Base-by-base conservation (phyloP, 2,113 vertebrate species). In the Salvelinus namaycush region DNA sequence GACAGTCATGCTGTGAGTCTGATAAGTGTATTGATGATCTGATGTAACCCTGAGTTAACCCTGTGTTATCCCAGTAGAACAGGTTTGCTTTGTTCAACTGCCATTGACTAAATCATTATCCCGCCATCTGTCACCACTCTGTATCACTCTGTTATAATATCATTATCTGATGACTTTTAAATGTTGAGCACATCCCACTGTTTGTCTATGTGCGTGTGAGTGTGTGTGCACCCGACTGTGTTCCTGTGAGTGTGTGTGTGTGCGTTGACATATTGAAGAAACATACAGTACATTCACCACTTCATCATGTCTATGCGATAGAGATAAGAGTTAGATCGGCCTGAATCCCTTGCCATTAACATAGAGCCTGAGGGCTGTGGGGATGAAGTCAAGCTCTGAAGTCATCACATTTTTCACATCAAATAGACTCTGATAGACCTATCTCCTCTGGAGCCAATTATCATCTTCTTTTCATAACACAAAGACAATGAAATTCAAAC, bases 91-190 rank as follows among this genome's bases (percentile, higher is more conserved):
- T 22, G 81, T 79, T 71, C 80, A 54, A 74, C 59, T 76, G 68
- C 80, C 89, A 89, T 88, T 75, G 86, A 90, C 76, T 59, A 8
- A 87, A 68, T 86, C 76, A 77, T 89, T 84, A 84, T 14, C 64
- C 24, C 57, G 9, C 74, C 76, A 54, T 51, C 24, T 68, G 73
- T 16, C n/a, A 18, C 14, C 18, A 70, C 39, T 48, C 70, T 3
- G 6, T 62, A 29, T 31, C 76, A 29, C 66, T 2, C 51, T 70
- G 51, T 87, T 89, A 91, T 91, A 84, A 70, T 14, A 4, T 59
- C 18, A 4, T 62, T 81, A 68, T 88, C 82, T 75, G 85, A 85
- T 85, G 76, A 76, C 79, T 88, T 90, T 88, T 81, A 83, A 85
- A 87, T 84, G 78, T 74, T 85, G 81, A 64, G 75, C 81, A 87